Evolutionary conservation across 2,797 vertebrate species (phyloP).

Genomic region (Oreortyx pictus): DNA sequence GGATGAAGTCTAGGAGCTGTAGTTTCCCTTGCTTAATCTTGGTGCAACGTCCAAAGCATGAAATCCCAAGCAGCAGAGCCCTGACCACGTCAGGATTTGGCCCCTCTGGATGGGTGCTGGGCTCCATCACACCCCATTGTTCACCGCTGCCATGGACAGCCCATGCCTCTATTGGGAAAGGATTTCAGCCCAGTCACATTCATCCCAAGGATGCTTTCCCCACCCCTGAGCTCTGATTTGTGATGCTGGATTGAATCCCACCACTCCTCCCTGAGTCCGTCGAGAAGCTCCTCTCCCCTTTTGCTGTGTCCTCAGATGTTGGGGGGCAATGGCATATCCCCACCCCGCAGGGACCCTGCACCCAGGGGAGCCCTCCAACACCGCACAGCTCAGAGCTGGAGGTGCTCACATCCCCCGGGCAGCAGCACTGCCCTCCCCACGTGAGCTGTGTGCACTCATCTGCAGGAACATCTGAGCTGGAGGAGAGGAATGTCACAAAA

Average conservation of each 20-base stretch:
- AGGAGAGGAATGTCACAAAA: background rate
- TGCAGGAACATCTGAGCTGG: background rate
- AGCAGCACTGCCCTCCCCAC: background rate
- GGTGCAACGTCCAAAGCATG: accelerated
- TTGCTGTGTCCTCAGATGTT: background rate
- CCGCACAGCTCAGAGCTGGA: background rate
- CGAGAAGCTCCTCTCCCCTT: background rate
- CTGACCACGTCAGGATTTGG: accelerated
- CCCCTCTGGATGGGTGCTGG: background rate
- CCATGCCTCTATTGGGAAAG: background rate
- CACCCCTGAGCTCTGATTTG: background rate
- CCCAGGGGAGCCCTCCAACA: background rate
- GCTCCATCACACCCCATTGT: background rate
- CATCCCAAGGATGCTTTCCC: background rate
- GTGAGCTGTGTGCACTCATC: accelerated
- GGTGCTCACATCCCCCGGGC: background rate
- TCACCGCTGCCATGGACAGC: background rate
- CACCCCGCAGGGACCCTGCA: accelerated
- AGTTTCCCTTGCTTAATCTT: accelerated
- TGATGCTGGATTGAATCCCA: background rate
- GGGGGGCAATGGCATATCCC: background rate
- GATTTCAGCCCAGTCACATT: background rate
- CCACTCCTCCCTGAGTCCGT: background rate
- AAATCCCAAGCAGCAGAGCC: accelerated
- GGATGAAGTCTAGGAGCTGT: background rate